Evolutionary conservation across 2,113 vertebrate genomes (phyloP), one percentile per base, ranked within the genome.

Genomic region (Physeter macrocephalus): DNA sequence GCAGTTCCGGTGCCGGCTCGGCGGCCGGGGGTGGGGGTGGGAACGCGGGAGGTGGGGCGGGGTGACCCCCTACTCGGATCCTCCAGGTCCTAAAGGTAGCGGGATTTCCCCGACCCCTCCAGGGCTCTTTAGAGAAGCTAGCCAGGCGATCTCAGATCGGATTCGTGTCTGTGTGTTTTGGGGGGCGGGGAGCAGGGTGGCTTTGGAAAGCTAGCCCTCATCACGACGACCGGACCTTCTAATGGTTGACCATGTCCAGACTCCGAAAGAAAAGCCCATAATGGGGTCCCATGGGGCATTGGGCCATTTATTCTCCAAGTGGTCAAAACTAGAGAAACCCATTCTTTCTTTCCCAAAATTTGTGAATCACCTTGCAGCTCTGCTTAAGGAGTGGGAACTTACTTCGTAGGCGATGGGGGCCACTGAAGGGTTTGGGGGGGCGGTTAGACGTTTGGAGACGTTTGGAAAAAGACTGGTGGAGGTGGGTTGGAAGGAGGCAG

Each of bases 51-150:
- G 49, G 97, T 95, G 98, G 94, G 90, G 74, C 36, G 94, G 74
- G 89, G 83, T 57, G 84, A 92, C 92, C 87, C 85, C 66, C 29
- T 39, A 41, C 90, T 72, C 43, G 89, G 78, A 94, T 97, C 97
- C 95, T 49, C 95, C 36, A 77, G 97, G 97, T 97, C 96, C 98
- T 98, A 97, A 57, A 98, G 97, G 90, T 81, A 96, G 97, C 64
- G 72, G 89, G 23, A 85, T 98, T 97, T 86, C 23, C 54, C 54
- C 3, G 46, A 83, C 46, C 57, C 41, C 74, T 61, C 69, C 5
- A 2, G 36, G 54, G 13, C 82, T 49, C 69, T 88, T 75, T 15
- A 59, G 3, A 39, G 39, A 74, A 36, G 46, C 25, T 15, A 34
- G 13, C 5, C 29, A 0, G 14, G 39, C 52, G 11, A 41, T 34